Base-by-base conservation (phyloP, 1,140 invertebrate genomes). In the Drosophila jambulina region DNA sequence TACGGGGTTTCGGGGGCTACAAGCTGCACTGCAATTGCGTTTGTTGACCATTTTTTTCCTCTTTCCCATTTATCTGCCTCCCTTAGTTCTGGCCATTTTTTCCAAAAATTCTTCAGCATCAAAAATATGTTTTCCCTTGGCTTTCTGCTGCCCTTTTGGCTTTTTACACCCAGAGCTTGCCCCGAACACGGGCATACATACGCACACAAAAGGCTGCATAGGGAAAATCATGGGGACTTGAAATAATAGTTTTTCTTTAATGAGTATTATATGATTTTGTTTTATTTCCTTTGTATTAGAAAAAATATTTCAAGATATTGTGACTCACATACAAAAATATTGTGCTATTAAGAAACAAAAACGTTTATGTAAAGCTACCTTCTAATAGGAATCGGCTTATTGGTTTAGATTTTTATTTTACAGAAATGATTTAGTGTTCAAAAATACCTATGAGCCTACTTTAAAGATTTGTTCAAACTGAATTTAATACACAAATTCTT, bases 71-170 rank as follows among this genome's bases (percentile, higher is more conserved):
- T 42, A 56, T 70, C 61, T 80, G 36, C 32, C 67, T 72, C 45
- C 76, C 49, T 40, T 59, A 74, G 56, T 62, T 87, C 61, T 80
- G 78, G 62, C 77, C 75, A 75, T 90, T 88, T 90, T 88, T 87
- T 75, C 56, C 81, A 84, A 87, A 90, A 90, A 88, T 87, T 84
- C 78, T 87, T 90, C 49, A 87, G 75, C 85, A 68, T 87, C 81
- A 90, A 81, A 78, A 80, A 90, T 90, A 81, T 88, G 75, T 78
- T 61, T 63, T 65, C 57, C 49, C 45, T 68, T 45, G 42, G 10
- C 36, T 54, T 34, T 25, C n/a, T 29, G 56, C 43, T 64, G 58
- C 62, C 57, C 29, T 38, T 61, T 43, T 62, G 23, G 27, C 62
- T 42, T 64, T 64, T 64, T 64, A 59, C 42, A 62, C 57, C 57